Evolutionary conservation across 2,113 vertebrate species (phyloP).

Genomic region (Calyptommatus sinebrachiatus): DNA sequence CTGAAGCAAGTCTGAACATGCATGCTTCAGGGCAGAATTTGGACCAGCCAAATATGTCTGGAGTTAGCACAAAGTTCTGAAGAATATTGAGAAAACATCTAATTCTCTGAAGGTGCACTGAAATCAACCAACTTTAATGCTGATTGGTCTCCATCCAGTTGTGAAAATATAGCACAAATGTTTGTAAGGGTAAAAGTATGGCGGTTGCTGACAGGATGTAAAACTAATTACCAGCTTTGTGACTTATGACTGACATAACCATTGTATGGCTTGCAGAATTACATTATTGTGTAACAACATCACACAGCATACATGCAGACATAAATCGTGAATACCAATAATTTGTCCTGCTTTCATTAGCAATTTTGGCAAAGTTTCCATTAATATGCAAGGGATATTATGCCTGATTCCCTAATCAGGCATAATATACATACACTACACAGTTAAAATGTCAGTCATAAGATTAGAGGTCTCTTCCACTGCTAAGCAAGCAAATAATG

Average conservation of each 20-base stretch:
- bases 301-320: constrained; percentile 21
- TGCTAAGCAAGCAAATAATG: constrained; percentile 2
- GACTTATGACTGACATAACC: constrained; percentile 41
- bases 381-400: constrained; percentile 4
- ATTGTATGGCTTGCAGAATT: constrained; percentile 35
- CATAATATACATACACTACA: constrained; percentile 9
- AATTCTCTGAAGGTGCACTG: constrained; percentile 27
- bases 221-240: constrained; percentile 40
- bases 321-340: constrained; percentile 25
- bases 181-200: constrained; percentile 18
- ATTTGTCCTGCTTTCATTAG: not conserved
- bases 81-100: not conserved
- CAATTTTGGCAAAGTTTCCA: constrained; percentile 13
- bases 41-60: not conserved
- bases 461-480: not conserved
- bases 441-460: constrained; percentile 1
- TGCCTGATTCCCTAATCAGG: constrained; percentile 10
- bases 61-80: not conserved
- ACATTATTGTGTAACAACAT: constrained; percentile 21
- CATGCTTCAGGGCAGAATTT: not conserved
- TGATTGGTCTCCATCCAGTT: constrained; percentile 23
- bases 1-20: not conserved
- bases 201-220: constrained; percentile 13
- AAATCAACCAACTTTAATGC: constrained; percentile 12
- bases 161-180: not conserved